Evolutionary conservation across 2,797 vertebrate species (phyloP).

Genomic region (Alca torda): DNA sequence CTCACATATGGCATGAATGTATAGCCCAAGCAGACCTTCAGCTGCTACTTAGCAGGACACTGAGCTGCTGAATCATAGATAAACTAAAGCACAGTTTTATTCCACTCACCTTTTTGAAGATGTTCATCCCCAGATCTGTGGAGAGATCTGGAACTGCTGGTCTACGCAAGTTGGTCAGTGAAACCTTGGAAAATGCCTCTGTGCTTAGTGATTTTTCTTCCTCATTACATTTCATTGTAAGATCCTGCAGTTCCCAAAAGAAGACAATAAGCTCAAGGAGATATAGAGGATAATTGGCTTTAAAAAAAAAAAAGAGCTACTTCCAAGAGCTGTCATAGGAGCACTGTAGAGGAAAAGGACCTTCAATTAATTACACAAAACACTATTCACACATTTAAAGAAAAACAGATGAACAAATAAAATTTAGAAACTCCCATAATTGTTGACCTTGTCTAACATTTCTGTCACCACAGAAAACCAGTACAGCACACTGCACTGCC

Average conservation of each 20-base stretch:
- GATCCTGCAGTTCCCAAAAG: slow-evolving; percentile 82
- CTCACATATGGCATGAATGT: not conserved
- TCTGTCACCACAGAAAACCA: not conserved
- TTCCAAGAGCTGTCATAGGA: not conserved
- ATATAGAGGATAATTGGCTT: not conserved
- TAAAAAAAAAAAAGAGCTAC: not conserved
- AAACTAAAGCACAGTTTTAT: not conserved
- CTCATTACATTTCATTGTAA: slow-evolving; percentile 95
- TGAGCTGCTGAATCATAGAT: not conserved
- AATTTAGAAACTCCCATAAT: not conserved
- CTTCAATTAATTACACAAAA: not conserved
- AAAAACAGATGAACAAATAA: not conserved
- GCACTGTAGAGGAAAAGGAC: not conserved
- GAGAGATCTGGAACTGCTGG: slow-evolving; percentile 94
- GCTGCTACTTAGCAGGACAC: not conserved
- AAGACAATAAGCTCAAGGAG: not conserved
- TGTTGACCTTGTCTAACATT: not conserved
- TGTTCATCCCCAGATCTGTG: slow-evolving; percentile 94
- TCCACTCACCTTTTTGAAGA: slow-evolving; percentile 93
- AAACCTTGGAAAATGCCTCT: slow-evolving; percentile 93
- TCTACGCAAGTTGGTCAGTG: slow-evolving; percentile 91
- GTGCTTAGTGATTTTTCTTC: slow-evolving; percentile 92
- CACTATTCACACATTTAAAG: not conserved
- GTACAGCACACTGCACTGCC: not conserved
- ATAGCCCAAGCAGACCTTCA: not conserved